A percentile compares a stretch with the other conserved stretches of the same genome.
phyloP scores from a whole-genome alignment of 2,888 invertebrate species.

The Epinotia demarniana region DNA sequence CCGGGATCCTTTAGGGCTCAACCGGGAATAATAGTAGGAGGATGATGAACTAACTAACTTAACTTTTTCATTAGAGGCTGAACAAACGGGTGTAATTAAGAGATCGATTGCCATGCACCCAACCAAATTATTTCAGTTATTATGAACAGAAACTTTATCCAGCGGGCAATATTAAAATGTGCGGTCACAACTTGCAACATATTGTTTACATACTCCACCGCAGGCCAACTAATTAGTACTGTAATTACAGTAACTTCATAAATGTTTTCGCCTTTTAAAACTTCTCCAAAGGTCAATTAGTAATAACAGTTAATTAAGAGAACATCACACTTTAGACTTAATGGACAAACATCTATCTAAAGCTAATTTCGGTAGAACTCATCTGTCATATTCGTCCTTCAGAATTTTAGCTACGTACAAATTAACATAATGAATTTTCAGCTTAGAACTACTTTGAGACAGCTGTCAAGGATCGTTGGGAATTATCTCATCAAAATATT shows the following conservation, averaged over 20 bases:
- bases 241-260: not conserved
- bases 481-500: conserved; percentile 12
- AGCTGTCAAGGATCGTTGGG: not conserved
- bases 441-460: conserved; percentile 13
- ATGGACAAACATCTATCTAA: conserved; percentile 13
- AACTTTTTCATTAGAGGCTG: no score
- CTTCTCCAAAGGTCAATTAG: not conserved
- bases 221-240: not conserved
- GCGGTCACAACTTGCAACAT: not conserved
- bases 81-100: no score
- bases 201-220: not conserved
- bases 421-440: conserved; percentile 7
- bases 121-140: not conserved
- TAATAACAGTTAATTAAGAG: not conserved
- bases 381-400: conserved; percentile 7
- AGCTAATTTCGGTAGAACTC: conserved; percentile 9
- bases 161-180: not conserved
- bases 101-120: not conserved
- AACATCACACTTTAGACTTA: not conserved
- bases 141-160: not conserved
- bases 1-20: no score
- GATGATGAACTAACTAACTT: no score
- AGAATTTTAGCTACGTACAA: not conserved
- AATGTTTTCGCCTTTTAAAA: not conserved
- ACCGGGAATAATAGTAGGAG: no score